phyloP scores from a whole-genome alignment of 2,797 vertebrate genomes.

The Silurus lanzhouensis region DNA sequence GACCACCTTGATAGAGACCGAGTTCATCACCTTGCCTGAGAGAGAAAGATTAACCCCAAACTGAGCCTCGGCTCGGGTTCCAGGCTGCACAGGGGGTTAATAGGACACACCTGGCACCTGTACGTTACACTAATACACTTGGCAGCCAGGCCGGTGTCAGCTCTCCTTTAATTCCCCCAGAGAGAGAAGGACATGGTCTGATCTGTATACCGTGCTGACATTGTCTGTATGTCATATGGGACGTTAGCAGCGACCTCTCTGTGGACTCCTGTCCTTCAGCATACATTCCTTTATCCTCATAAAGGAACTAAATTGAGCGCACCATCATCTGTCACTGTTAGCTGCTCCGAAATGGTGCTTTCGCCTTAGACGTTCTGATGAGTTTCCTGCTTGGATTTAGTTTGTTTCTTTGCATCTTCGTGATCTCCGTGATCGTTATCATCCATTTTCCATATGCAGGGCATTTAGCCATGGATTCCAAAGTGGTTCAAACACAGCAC shows the following conservation, averaged over 20 bases:
- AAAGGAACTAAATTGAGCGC: slow-evolving; percentile 94
- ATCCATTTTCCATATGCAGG: slow-evolving; percentile 52
- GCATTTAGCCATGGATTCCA: slow-evolving; percentile 2
- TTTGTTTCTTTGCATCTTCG: slow-evolving; percentile 60
- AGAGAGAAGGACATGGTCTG: slow-evolving; percentile 98
- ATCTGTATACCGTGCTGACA: slow-evolving; percentile 99
- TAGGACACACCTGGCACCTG: slow-evolving; percentile 90
- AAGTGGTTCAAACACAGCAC: not conserved
- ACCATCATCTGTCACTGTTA: slow-evolving; percentile 97
- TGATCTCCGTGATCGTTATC: slow-evolving; percentile 61
- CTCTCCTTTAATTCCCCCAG: slow-evolving; percentile 92
- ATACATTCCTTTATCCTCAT: slow-evolving; percentile 99
- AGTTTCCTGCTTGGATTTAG: slow-evolving; percentile 71
- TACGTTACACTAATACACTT: slow-evolving; percentile 96
- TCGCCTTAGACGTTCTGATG: not conserved
- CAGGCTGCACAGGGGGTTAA: slow-evolving; percentile 83
- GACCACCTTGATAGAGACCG: not conserved
- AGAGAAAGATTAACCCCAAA: slow-evolving; percentile 47
- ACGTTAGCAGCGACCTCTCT: slow-evolving; percentile 99
- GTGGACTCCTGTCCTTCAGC: slow-evolving; percentile 99
- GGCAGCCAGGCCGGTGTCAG: slow-evolving; percentile 91
- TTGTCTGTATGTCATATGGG: slow-evolving; percentile 99
- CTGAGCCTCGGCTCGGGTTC: slow-evolving; percentile 58
- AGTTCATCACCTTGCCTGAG: slow-evolving; percentile 45
- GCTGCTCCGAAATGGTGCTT: slow-evolving; percentile 45